Evolutionary conservation across 2,888 invertebrate genomes (phyloP).

Genomic region (Agriotes lineatus): DNA sequence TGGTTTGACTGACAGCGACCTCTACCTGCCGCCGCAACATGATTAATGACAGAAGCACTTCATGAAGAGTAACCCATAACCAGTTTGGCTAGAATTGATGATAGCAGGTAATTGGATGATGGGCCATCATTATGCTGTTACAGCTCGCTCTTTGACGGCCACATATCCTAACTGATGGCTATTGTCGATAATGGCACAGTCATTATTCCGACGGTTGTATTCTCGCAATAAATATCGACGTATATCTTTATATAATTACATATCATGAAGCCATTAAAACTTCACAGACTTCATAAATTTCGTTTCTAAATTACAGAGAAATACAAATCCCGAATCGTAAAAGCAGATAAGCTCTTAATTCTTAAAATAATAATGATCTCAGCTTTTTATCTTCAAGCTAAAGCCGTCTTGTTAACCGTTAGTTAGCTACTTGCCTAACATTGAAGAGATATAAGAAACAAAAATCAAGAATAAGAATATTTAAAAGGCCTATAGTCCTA

Average conservation of each 20-base stretch:
- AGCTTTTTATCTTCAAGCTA: too few relatives aligned
- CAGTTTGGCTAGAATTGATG: constrained; percentile 62
- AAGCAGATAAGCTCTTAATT: too few relatives aligned
- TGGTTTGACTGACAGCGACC: constrained; percentile 53
- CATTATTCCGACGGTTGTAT: constrained; percentile 57
- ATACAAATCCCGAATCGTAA: constrained; percentile 2
- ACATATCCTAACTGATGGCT: constrained; percentile 58
- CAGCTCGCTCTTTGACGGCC: constrained; percentile 61
- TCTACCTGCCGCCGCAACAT: constrained; percentile 52
- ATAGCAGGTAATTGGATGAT: constrained; percentile 64
- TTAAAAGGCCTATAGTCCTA: too few relatives aligned
- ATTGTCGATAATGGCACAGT: constrained; percentile 61
- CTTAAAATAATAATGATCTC: too few relatives aligned
- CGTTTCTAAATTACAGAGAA: constrained; percentile 39
- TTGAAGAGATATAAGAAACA: too few relatives aligned
- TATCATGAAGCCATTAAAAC: constrained; percentile 36
- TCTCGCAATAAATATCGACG: constrained; percentile 49
- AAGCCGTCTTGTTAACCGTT: too few relatives aligned
- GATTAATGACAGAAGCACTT: constrained; percentile 59
- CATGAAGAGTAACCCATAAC: constrained; percentile 57
- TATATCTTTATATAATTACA: constrained; percentile 45
- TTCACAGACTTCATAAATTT: constrained; percentile 38
- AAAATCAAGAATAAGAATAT: too few relatives aligned
- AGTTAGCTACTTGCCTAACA: too few relatives aligned
- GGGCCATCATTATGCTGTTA: constrained; percentile 62